Evolutionary conservation across 2,113 vertebrate genomes (phyloP).

Genomic region (Pomatorhinus ruficollis): DNA sequence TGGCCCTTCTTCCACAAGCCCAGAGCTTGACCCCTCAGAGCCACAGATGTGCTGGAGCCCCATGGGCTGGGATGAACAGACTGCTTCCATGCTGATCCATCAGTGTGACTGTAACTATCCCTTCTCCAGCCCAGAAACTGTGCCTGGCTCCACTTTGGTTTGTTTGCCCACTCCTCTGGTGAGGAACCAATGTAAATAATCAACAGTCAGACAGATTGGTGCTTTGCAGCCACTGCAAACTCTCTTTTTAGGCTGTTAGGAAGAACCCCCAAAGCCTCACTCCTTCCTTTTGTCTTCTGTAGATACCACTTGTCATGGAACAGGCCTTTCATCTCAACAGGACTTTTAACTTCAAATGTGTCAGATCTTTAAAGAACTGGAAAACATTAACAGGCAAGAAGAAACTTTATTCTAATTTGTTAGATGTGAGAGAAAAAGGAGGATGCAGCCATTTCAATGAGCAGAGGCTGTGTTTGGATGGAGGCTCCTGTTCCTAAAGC

Average conservation of each 20-base stretch:
- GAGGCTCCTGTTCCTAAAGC: background rate
- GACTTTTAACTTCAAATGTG: constrained; percentile 54
- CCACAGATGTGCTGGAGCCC: background rate
- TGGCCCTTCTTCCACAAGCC: background rate
- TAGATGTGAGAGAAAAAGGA: background rate
- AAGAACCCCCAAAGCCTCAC: background rate
- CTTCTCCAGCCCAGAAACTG: background rate
- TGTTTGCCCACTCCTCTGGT: background rate
- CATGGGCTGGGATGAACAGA: rapidly evolving
- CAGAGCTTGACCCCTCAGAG: background rate
- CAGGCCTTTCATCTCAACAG: constrained; percentile 23
- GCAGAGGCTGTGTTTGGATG: background rate
- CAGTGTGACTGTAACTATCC: background rate
- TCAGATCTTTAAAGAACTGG: constrained; percentile 16
- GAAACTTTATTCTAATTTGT: constrained; percentile 41
- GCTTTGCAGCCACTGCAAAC: background rate
- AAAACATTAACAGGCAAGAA: constrained; percentile 19
- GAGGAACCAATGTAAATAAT: background rate
- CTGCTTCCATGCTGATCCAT: rapidly evolving
- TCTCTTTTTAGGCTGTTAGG: background rate
- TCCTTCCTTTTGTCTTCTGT: background rate
- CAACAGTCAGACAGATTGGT: background rate
- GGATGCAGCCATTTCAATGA: background rate
- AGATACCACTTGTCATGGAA: background rate
- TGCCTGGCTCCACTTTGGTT: background rate